Percentiles rank a stretch among this genome's conserved stretches.
Evolutionary conservation across 2,113 vertebrate species (phyloP).

Genomic region (Forbesichthys agassizii): DNA sequence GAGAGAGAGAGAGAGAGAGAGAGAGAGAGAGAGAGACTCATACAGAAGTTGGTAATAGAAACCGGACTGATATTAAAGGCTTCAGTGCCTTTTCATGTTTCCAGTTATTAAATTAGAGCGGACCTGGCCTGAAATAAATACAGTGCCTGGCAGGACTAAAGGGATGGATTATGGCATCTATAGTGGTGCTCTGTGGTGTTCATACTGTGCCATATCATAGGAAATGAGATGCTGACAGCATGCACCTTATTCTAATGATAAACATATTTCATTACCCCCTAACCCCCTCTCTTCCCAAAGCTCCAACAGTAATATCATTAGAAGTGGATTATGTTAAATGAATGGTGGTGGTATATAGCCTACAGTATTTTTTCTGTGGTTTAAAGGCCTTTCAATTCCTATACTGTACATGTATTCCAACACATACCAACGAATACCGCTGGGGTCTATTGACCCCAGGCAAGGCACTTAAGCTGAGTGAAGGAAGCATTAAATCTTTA

Average conservation of each 20-base stretch:
- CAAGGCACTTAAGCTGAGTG: conserved; percentile 58
- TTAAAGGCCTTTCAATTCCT: not conserved
- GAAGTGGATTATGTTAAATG: no score
- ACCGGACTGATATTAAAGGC: conserved; percentile 2
- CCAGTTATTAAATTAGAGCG: conserved; percentile 54
- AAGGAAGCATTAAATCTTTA: conserved; percentile 68
- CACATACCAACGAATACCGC: conserved; percentile 48
- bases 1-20: conserved; percentile 5
- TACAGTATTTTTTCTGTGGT: not conserved
- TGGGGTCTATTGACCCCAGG: conserved; percentile 64
- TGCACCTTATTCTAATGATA: no score
- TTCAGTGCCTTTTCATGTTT: conserved; percentile 26
- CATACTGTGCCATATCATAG: no score
- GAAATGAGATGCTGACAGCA: no score
- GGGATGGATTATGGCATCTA: no score
- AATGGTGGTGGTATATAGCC: no score
- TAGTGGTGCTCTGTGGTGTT: no score
- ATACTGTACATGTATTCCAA: not conserved
- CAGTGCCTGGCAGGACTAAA: not conserved
- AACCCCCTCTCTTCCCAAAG: no score
- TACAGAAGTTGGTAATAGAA: not conserved
- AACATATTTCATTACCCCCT: no score
- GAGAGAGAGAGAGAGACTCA: not conserved
- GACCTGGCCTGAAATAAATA: conserved; percentile 27
- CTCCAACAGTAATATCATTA: no score